Base-by-base conservation (phyloP, 2,888 invertebrate genomes). In the Romanomermis culicivorax region DNA sequence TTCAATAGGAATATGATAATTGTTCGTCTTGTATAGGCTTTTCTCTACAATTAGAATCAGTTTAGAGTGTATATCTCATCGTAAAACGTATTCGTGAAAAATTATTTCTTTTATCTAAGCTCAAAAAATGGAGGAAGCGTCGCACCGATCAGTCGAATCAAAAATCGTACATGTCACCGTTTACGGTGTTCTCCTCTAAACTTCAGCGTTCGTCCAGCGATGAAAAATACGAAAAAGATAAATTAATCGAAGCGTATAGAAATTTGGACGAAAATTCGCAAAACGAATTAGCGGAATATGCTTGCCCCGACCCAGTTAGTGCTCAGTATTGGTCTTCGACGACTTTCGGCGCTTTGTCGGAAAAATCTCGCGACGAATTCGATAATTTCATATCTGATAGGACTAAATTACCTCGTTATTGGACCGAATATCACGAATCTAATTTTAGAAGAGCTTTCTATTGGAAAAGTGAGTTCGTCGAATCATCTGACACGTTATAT, bases 301-400 rank as follows among this genome's bases (percentile, higher is more conserved):
- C 11, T 36, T 36, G 7, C 36, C 47, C 47, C 7, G 47, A 45
- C 23, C 47, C 47, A 23, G 47, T 45, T 11, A 23, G 7, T 11
- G 30, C 20, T 29, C 42, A 54, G 2, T 68, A 1, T 85, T 86
- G 67, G 85, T 91, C 0, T 69, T 83, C 1, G 74, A 77, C 20
- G 77, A 82, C 2, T 64, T 82, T 85, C 61, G 88, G 89, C 4
- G 79, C 83, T 0, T 75, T 93, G 2, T 82, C 82, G 3, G 95
- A 97, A 71, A 78, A 78, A 47, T 69, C 91, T 53, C 79, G 84
- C 57, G 69, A 72, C 14, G 64, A 85, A 2, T 63, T 74, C 2
- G 60, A 65, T 36, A 58, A 63, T 17, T 71, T 65, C 60, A 56
- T 57, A 29, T 7, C 36, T 11, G 47, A 20, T 11, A 20, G 14